phyloP scores from a whole-genome alignment of 2,797 vertebrate species.

The Trachurus trachurus region DNA sequence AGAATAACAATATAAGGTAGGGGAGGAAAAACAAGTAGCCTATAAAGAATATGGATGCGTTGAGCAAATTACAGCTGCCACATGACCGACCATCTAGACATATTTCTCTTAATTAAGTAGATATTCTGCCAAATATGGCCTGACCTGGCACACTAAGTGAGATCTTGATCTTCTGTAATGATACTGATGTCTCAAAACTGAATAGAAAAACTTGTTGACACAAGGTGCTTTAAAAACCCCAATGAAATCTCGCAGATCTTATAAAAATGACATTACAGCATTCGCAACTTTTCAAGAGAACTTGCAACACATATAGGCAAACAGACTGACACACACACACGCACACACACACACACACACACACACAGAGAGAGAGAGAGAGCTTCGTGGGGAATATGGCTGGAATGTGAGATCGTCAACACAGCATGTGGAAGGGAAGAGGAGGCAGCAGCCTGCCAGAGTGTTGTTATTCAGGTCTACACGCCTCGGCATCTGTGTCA shows the following conservation, averaged over 20 bases:
- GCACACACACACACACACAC: constrained; percentile 34
- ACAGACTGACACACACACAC: constrained; percentile 37
- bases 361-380: constrained; percentile 16
- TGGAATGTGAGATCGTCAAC: constrained; percentile 76
- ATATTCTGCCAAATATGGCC: neutral
- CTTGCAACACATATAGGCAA: constrained; percentile 69
- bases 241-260: constrained; percentile 56
- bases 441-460: constrained; percentile 80
- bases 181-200: constrained; percentile 13
- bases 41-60: neutral
- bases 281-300: constrained; percentile 71
- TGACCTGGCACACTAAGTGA: neutral
- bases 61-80: neutral
- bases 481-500: constrained; percentile 87
- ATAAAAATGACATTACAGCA: constrained; percentile 59
- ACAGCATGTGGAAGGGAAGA: constrained; percentile 80
- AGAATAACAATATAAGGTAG: neutral
- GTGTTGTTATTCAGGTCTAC: constrained; percentile 87
- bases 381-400: constrained; percentile 75
- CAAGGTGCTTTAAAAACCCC: constrained; percentile 48
- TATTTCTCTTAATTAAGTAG: neutral
- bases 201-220: constrained; percentile 34
- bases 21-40: neutral
- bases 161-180: constrained; percentile 7
- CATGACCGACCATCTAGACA: neutral